These are phyloP conservation scores for Rhynchonycteris naso DNA, from an alignment of 2,797 vertebrate genomes.

Conservation along the genomic window DNA sequence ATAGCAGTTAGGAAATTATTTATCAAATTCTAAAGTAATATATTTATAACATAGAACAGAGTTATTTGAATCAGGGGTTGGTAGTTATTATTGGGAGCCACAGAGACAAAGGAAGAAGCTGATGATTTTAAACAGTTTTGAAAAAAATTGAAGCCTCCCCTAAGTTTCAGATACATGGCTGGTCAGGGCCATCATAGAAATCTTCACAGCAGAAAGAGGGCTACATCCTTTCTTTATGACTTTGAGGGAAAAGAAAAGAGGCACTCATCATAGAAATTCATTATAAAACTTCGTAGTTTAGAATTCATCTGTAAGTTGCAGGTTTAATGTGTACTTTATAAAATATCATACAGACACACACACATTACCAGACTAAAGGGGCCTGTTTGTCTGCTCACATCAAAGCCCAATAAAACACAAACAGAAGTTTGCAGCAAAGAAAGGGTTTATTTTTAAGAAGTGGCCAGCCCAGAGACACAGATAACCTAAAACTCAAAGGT, in stretches of 20 bases:
- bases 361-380: background rate
- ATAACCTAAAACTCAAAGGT: background rate
- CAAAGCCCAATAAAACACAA: background rate
- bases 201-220: background rate
- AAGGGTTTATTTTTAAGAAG: background rate
- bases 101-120: background rate
- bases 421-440: background rate
- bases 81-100: background rate
- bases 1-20: background rate
- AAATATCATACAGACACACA: background rate
- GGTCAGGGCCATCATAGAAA: background rate
- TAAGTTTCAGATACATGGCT: background rate
- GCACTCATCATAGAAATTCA: background rate
- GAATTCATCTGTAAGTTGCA: background rate
- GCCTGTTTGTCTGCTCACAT: background rate
- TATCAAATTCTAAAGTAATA: constrained; percentile 1
- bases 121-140: background rate
- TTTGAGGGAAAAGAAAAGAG: background rate
- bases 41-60: background rate
- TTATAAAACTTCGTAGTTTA: background rate
- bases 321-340: background rate
- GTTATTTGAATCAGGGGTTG: background rate
- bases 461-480: background rate
- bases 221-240: background rate
- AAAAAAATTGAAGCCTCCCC: background rate